Evolutionary conservation across 2,113 vertebrate genomes (phyloP).

Genomic region (Chlorodrepanis virens): DNA sequence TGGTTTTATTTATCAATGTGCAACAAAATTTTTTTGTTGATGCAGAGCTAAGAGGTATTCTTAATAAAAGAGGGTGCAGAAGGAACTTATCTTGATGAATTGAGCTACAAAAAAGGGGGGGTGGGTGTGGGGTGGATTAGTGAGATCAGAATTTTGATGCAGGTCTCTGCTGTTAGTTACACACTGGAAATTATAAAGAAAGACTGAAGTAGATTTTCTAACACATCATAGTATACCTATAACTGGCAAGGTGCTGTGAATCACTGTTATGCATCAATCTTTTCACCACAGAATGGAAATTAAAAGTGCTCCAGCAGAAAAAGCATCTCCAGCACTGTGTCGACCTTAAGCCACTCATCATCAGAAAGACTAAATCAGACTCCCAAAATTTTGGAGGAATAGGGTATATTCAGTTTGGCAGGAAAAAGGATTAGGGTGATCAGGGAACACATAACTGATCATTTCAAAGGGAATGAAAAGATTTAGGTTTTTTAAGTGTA

Average conservation of each 20-base stretch:
- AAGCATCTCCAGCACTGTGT: not conserved
- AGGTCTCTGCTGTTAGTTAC: not conserved
- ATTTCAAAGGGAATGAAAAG: not conserved
- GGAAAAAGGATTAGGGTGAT: not conserved
- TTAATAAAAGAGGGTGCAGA: not conserved
- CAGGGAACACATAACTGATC: not conserved
- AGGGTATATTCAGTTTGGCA: not conserved
- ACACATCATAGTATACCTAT: not conserved
- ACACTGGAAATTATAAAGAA: not conserved
- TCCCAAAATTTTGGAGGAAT: not conserved
- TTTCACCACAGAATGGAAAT: not conserved
- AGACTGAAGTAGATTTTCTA: not conserved
- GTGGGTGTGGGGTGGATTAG: not conserved
- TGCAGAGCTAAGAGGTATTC: not conserved
- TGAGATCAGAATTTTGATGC: not conserved
- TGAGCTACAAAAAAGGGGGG: fast-evolving
- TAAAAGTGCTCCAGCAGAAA: not conserved
- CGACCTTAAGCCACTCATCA: fast-evolving
- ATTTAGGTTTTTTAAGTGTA: not conserved
- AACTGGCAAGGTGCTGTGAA: not conserved
- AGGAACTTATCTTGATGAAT: not conserved
- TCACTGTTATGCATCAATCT: not conserved
- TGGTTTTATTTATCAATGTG: not conserved
- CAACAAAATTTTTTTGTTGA: not conserved
- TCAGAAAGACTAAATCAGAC: not conserved